These are phyloP conservation scores for Orchesellides sinensis DNA, from an alignment of 2,888 invertebrate species.

Conservation along the genomic window DNA sequence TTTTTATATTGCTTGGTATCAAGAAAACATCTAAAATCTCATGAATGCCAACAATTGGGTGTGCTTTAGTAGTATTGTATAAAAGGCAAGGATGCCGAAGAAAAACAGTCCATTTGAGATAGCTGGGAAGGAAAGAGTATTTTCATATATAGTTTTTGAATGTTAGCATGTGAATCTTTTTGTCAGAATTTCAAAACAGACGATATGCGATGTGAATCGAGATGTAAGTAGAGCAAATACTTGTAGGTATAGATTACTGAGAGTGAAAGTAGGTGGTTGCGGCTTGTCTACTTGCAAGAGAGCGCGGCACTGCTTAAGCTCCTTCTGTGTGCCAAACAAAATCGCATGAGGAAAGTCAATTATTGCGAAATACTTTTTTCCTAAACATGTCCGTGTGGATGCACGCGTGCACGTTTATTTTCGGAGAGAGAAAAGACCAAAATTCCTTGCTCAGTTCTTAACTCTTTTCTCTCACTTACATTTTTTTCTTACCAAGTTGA, in stretches of 20 bases:
- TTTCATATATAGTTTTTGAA: background rate
- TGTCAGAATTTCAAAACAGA: constrained; percentile 37
- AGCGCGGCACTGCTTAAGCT: constrained; percentile 27
- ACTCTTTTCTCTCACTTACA: constrained; percentile 12
- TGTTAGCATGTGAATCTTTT: constrained; percentile 13
- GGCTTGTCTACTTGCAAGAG: constrained; percentile 33
- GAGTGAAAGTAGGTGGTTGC: constrained; percentile 48
- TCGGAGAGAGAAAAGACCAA: constrained; percentile 25
- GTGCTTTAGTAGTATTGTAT: constrained; percentile 14
- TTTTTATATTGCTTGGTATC: background rate
- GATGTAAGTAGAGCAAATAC: constrained; percentile 53
- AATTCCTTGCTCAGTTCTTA: constrained; percentile 34
- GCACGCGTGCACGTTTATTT: constrained; percentile 43
- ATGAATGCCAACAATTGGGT: constrained; percentile 48
- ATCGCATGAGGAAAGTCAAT: constrained; percentile 67
- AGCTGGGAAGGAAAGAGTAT: constrained; percentile 4
- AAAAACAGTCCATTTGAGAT: background rate
- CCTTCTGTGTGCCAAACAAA: constrained; percentile 34
- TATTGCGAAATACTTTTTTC: constrained; percentile 61
- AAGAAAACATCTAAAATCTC: constrained; percentile 4
- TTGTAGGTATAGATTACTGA: constrained; percentile 54
- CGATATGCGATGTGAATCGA: constrained; percentile 30
- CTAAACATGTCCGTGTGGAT: constrained; percentile 26
- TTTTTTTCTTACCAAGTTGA: background rate
- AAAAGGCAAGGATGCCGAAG: constrained; percentile 12